These are phyloP conservation scores for Monopterus albus DNA, from an alignment of 2,113 vertebrate genomes.

Conservation along the genomic window DNA sequence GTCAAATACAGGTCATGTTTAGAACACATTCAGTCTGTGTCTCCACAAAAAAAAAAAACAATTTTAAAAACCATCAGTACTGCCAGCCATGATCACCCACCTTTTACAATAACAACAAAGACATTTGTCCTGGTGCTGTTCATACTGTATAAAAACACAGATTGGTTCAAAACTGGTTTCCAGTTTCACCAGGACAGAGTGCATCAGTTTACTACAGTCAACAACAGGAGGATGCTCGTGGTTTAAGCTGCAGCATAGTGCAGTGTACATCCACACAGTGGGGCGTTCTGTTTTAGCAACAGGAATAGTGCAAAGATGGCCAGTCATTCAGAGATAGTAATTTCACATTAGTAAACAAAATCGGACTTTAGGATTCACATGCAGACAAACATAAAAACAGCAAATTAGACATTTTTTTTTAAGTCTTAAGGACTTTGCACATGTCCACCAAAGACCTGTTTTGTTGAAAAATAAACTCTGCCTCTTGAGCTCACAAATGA, in stretches of 20 bases:
- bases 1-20: constrained; percentile 9
- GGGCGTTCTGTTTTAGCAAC: neutral
- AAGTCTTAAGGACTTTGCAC: no score
- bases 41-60: constrained; percentile 33
- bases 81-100: neutral
- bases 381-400: neutral
- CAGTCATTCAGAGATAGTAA: neutral
- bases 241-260: neutral
- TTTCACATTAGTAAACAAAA: neutral
- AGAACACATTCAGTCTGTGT: constrained; percentile 43
- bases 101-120: neutral
- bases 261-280: neutral
- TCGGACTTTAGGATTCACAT: neutral
- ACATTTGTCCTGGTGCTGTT: neutral
- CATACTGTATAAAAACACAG: neutral
- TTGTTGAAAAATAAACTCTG: no score
- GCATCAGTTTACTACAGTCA: constrained; percentile 7
- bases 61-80: neutral
- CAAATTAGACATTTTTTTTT: no score
- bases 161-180: no score
- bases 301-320: no score
- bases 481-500: no score
- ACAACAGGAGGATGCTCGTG: neutral
- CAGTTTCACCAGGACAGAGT: no score
- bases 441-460: no score